phyloP scores from a whole-genome alignment of 2,888 invertebrate genomes.

The Hypomecis punctinalis region DNA sequence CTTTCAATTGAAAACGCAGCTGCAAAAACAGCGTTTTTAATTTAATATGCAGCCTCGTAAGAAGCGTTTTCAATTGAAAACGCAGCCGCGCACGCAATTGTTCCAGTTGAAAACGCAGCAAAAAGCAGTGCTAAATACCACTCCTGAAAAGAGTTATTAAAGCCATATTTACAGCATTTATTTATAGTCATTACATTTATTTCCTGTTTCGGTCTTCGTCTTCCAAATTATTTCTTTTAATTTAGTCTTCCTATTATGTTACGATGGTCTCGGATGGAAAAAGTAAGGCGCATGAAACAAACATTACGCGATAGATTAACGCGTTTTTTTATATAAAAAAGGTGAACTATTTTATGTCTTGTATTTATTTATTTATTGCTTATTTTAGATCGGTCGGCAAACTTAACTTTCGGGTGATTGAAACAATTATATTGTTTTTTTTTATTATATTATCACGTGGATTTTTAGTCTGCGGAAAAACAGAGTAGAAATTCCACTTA shows the following conservation, averaged over 20 bases:
- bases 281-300: slow-evolving; percentile 58
- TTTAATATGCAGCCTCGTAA: too few species aligned
- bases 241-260: slow-evolving; percentile 58
- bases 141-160: slow-evolving; percentile 26
- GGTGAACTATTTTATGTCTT: slow-evolving; percentile 83
- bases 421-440: neutral
- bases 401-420: slow-evolving; percentile 6
- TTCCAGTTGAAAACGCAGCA: neutral
- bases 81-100: too few species aligned
- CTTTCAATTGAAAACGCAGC: too few species aligned
- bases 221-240: slow-evolving; percentile 58
- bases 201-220: slow-evolving; percentile 56
- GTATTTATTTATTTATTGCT: slow-evolving; percentile 61
- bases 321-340: slow-evolving; percentile 63
- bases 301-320: slow-evolving; percentile 67
- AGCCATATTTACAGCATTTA: slow-evolving; percentile 45
- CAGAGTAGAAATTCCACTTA: too few species aligned
- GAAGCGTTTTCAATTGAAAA: too few species aligned
- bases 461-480: too few species aligned
- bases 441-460: too few species aligned
- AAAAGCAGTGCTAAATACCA: slow-evolving; percentile 5
- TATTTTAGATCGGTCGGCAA: slow-evolving; percentile 27
- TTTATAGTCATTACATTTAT: slow-evolving; percentile 40
- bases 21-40: too few species aligned
- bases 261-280: slow-evolving; percentile 43